Conservation (phyloP, 2,113 vertebrate genomes). For the Laticauda colubrina region DNA sequence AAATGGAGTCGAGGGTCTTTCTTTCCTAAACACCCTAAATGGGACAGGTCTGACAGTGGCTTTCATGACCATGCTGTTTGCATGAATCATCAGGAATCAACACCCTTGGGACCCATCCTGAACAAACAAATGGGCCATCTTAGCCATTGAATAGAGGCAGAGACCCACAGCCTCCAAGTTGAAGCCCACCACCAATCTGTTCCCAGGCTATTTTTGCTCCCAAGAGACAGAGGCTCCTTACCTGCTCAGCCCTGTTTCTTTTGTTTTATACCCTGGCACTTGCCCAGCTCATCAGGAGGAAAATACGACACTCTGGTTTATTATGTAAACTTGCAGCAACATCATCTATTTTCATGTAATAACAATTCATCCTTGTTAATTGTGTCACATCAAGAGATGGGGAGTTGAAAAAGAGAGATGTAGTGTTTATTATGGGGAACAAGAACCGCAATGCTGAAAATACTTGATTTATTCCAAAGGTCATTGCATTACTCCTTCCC, state of each 20-base stretch:
- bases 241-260: not conserved
- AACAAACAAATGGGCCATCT: not conserved
- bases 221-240: not conserved
- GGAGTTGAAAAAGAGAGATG: not conserved
- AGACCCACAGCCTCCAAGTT: not conserved
- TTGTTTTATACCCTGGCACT: not conserved
- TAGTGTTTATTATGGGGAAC: not conserved
- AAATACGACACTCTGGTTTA: conserved; percentile 8
- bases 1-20: not conserved
- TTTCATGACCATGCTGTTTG: not conserved
- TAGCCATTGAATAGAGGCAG: no score
- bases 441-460: not conserved
- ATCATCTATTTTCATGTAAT: conserved; percentile 24
- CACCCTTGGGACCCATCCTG: not conserved
- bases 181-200: not conserved
- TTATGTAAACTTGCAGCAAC: conserved; percentile 24
- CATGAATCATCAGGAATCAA: not conserved
- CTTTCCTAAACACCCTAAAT: not conserved
- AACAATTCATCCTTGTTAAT: conserved; percentile 45
- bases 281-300: not conserved
- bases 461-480: conserved; percentile 36
- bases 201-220: not conserved
- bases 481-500: not conserved
- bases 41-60: not conserved
- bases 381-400: not conserved